Evolutionary conservation across 2,888 invertebrate genomes (phyloP).

Genomic region (Drosophila paucipuncta): DNA sequence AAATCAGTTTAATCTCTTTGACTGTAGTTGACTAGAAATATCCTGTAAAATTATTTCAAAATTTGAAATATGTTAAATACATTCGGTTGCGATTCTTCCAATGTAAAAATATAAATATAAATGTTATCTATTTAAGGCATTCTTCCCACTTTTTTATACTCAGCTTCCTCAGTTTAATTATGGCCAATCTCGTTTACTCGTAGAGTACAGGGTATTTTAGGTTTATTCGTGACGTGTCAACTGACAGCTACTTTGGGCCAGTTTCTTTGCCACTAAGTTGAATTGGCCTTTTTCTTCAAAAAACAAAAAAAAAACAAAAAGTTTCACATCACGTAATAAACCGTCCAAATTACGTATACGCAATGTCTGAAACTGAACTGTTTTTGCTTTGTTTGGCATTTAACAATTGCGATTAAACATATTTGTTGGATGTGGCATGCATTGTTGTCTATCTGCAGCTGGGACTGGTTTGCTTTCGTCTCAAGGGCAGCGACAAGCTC

Average conservation of each 20-base stretch:
- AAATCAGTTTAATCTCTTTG: not conserved
- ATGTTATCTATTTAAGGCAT: not conserved
- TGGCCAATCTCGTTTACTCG: not conserved
- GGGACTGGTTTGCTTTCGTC: conserved; percentile 96
- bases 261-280: conserved; percentile 35
- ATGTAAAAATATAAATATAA: not conserved
- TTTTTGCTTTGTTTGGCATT: conserved; percentile 10
- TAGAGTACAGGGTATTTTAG: conserved; percentile 21
- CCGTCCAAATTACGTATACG: conserved; percentile 51
- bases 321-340: conserved; percentile 41
- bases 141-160: not conserved
- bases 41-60: not conserved
- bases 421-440: not conserved
- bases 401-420: conserved; percentile 15
- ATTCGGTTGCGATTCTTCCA: not conserved
- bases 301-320: not conserved
- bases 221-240: conserved; percentile 28
- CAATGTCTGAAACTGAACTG: conserved; percentile 24
- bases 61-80: not conserved
- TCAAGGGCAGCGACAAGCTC: conserved; percentile 91
- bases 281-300: conserved; percentile 30
- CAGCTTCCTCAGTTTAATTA: not conserved
- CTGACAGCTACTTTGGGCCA: conserved; percentile 51
- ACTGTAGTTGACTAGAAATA: not conserved
- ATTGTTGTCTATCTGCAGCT: conserved; percentile 86